These are phyloP conservation scores for Bhutanitis thaidina DNA, from an alignment of 2,888 invertebrate species.

Conservation along the genomic window DNA sequence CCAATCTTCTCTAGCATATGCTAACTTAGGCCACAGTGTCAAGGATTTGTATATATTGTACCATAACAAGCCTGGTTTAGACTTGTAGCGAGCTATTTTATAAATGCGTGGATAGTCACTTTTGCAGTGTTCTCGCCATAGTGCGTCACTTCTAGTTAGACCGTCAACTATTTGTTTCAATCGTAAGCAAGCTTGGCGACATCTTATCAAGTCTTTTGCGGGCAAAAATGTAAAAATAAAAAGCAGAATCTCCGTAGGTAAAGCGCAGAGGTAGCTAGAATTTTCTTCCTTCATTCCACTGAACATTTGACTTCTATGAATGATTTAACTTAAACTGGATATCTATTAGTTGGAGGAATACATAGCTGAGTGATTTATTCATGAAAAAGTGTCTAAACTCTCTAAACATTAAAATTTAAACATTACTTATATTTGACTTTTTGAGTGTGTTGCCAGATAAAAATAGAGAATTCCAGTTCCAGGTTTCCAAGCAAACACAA, in stretches of 20 bases:
- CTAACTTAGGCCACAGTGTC: slow-evolving; percentile 47
- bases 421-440: too few relatives aligned
- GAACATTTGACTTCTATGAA: not conserved
- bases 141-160: slow-evolving; percentile 32
- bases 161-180: slow-evolving; percentile 54
- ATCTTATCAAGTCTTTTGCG: slow-evolving; percentile 41
- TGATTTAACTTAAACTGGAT: too few relatives aligned
- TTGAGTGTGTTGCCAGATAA: too few relatives aligned
- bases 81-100: slow-evolving; percentile 37
- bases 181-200: slow-evolving; percentile 48
- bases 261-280: slow-evolving; percentile 21
- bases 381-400: too few relatives aligned
- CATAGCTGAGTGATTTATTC: too few relatives aligned
- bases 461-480: too few relatives aligned
- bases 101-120: slow-evolving; percentile 40
- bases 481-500: too few relatives aligned
- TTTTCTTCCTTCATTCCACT: slow-evolving; percentile 22
- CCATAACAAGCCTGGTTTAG: slow-evolving; percentile 38
- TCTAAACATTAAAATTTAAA: too few relatives aligned
- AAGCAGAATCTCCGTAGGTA: slow-evolving; percentile 51
- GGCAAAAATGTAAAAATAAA: slow-evolving; percentile 46
- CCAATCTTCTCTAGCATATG: slow-evolving; percentile 34
- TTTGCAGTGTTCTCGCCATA: slow-evolving; percentile 48
- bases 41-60: slow-evolving; percentile 54
- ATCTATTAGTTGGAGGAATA: too few relatives aligned